phyloP scores from a whole-genome alignment of 2,797 vertebrate genomes.

The Tinamus major region DNA sequence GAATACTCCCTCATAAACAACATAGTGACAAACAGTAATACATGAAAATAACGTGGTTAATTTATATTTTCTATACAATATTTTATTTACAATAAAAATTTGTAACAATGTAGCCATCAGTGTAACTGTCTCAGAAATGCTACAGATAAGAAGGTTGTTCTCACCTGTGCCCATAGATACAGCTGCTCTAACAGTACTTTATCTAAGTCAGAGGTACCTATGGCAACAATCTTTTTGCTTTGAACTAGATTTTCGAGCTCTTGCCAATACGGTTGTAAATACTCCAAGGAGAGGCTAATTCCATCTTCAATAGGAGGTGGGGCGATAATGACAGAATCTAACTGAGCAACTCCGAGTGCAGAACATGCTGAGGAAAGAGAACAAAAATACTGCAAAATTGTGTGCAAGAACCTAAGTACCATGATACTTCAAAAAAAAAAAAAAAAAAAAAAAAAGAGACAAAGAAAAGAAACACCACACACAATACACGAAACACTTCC shows the following conservation, averaged over 20 bases:
- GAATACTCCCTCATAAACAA: neutral
- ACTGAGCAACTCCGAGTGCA: conserved; percentile 90
- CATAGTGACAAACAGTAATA: neutral
- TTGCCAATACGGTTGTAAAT: conserved; percentile 94
- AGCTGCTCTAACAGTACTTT: conserved; percentile 94
- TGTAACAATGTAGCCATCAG: neutral
- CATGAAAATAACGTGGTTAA: neutral
- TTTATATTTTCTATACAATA: neutral
- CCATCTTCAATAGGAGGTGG: conserved; percentile 87
- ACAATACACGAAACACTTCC: neutral
- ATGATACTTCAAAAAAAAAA: neutral
- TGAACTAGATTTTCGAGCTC: conserved; percentile 91
- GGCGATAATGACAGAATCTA: conserved; percentile 96
- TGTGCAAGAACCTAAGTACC: neutral
- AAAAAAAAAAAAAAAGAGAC: no score
- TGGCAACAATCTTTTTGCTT: conserved; percentile 89
- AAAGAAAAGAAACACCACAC: neutral
- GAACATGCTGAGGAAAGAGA: conserved; percentile 83
- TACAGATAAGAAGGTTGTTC: neutral
- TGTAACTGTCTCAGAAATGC: neutral
- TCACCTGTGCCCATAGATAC: conserved; percentile 96
- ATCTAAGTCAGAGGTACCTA: conserved; percentile 97
- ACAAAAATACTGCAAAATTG: neutral
- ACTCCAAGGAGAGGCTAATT: conserved; percentile 84
- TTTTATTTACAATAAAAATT: neutral